Evolutionary conservation across 1,140 invertebrate genomes (phyloP).

Genomic region (Brachionus angularis): DNA sequence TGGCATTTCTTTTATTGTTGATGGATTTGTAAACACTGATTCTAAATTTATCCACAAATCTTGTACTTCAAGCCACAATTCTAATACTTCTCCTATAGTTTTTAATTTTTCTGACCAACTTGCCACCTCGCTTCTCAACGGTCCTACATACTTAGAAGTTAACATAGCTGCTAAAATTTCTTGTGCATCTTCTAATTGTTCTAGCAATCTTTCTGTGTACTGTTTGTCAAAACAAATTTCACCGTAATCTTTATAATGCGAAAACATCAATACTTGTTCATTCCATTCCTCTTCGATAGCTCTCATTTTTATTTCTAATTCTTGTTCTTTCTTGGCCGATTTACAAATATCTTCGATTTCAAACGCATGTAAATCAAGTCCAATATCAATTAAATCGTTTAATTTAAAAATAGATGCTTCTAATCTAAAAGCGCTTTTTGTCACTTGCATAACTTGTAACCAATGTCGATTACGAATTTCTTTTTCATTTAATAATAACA

Average conservation of each 20-base stretch:
- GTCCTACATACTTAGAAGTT: conserved; percentile 49
- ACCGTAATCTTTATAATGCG: conserved; percentile 56
- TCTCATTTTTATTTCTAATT: conserved; percentile 57
- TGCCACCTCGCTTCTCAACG: conserved; percentile 56
- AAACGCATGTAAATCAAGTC: conserved; percentile 54
- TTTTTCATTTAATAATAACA: conserved; percentile 16
- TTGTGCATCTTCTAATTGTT: conserved; percentile 58
- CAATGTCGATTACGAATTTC: conserved; percentile 59
- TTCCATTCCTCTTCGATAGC: conserved; percentile 59
- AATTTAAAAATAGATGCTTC: conserved; percentile 57
- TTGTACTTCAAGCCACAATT: conserved; percentile 58
- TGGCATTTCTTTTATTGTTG: conserved; percentile 60
- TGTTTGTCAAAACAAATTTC: conserved; percentile 55
- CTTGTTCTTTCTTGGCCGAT: conserved; percentile 54
- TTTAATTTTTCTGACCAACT: conserved; percentile 58
- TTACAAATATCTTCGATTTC: conserved; percentile 57
- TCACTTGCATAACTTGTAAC: conserved; percentile 58
- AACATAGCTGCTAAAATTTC: conserved; percentile 48
- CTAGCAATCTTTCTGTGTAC: conserved; percentile 54
- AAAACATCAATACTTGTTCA: conserved; percentile 58
- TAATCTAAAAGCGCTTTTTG: conserved; percentile 55
- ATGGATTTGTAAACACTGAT: conserved; percentile 59
- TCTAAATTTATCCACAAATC: conserved; percentile 58
- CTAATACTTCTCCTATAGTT: conserved; percentile 56
- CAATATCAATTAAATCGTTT: conserved; percentile 55